Base-by-base conservation (phyloP, 2,797 vertebrate genomes). In the Heteromormyrus szaboi region DNA sequence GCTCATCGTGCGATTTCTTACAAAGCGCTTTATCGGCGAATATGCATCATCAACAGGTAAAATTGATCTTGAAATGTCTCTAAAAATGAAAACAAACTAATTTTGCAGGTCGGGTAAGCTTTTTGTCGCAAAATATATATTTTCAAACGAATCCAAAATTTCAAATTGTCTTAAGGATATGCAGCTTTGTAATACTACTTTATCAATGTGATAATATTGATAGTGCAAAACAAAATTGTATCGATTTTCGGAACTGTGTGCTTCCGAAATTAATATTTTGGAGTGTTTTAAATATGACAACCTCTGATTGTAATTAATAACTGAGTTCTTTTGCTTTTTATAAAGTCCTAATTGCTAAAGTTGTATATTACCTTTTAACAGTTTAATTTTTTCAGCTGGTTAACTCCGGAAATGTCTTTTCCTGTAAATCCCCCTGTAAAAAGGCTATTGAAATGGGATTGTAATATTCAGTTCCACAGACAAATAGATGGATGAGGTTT, bases 11-110 rank as follows among this genome's bases (percentile, higher is more conserved):
- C 94, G 97, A 0, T 98, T 97, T 92, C 95, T 98, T 56, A 98
- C 97, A 0, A 92, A 95, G 89, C 89, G 97, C 0, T 98, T 97
- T 91, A 97, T 98, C 91, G 97, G 97, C 0, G 97, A 98, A 91
- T 98, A 98, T 89, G 96, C 97, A 0, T 97, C 97, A 12, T 94
- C 94, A 41, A 94, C 96, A 93, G 97, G 97, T 98, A 95, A 95
- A 92, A 8, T 53, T 83, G 12, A 12, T 44, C 17, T 14, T 81
- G 44, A 89, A 83, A 76, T 72, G 0, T 54, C 48, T 46, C 76
- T 81, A 81, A 81, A 17, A 46, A 81, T 46, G 41, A 41, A 53
- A 83, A 37, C 44, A n/a, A 4, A 76, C 12, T 54, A 68, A 65
- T 56, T 53, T 25, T 90, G 89, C 89, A 56, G 87, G 41, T 44